A percentile compares a stretch with the other conserved stretches of the same genome.
phyloP scores from a whole-genome alignment of 2,113 vertebrate genomes.

The Pholis gunnellus region DNA sequence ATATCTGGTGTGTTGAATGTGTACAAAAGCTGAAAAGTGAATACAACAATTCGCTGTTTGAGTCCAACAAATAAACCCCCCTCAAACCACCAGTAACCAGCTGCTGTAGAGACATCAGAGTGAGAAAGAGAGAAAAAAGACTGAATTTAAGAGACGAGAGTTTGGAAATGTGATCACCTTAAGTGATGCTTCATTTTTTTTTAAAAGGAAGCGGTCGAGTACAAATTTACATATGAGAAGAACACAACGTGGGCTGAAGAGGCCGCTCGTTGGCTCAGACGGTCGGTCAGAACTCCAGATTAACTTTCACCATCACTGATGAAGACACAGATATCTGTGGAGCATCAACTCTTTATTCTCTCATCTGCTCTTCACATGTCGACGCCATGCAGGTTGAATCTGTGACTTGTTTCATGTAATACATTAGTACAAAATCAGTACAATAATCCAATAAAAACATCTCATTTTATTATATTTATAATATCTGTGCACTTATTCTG shows the following conservation, averaged over 20 bases:
- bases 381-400: neutral
- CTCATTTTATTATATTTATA: neutral
- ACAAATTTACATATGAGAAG: constrained; percentile 11
- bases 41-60: too few relatives aligned
- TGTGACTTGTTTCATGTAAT: neutral
- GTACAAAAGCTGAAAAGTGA: too few relatives aligned
- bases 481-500: neutral
- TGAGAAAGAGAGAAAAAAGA: neutral
- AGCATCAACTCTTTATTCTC: neutral
- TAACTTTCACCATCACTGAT: neutral
- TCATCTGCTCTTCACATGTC: too few relatives aligned
- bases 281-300: neutral
- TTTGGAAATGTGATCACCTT: neutral
- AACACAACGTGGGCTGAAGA: constrained; percentile 5
- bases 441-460: neutral
- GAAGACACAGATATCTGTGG: neutral
- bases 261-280: neutral
- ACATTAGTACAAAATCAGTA: neutral
- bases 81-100: too few relatives aligned
- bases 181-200: neutral
- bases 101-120: neutral
- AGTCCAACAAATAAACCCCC: too few relatives aligned
- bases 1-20: too few relatives aligned
- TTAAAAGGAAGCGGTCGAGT: neutral
- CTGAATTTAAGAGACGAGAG: neutral